Evolutionary conservation across 2,113 vertebrate genomes (phyloP).

Genomic region (Ceyx cyanopectus): DNA sequence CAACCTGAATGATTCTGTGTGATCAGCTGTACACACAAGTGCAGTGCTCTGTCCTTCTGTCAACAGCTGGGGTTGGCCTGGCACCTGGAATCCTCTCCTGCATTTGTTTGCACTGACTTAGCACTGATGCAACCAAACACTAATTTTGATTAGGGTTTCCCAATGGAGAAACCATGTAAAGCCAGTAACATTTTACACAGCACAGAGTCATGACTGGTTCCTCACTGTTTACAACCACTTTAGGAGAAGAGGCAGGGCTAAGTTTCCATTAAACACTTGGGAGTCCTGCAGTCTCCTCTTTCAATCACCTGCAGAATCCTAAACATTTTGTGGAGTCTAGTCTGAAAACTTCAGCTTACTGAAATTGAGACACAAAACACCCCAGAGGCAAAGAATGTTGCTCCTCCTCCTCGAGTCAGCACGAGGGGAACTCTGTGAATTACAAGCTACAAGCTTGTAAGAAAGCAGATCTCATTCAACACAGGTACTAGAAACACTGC

Average conservation of each 20-base stretch:
- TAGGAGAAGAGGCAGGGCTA: background rate
- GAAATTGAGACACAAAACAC: background rate
- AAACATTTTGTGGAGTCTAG: background rate
- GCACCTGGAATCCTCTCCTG: background rate
- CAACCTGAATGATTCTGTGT: too few species aligned
- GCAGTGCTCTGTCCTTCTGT: background rate
- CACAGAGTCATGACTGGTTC: background rate
- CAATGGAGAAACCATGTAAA: background rate
- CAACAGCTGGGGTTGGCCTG: background rate
- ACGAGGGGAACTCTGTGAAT: background rate
- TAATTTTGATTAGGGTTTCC: background rate
- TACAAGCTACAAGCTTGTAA: background rate
- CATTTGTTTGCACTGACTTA: background rate
- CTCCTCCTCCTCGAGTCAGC: fast-evolving
- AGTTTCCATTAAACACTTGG: background rate
- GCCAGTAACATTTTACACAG: background rate
- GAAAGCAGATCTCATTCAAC: background rate
- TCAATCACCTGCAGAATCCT: background rate
- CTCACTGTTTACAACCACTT: background rate
- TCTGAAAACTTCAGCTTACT: background rate
- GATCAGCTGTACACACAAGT: background rate
- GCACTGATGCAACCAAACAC: fast-evolving
- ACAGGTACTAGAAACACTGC: background rate
- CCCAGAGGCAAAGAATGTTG: background rate
- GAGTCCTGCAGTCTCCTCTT: background rate